Base-by-base conservation (phyloP, 2,888 invertebrate genomes). In the Tetragonula carbonaria region DNA sequence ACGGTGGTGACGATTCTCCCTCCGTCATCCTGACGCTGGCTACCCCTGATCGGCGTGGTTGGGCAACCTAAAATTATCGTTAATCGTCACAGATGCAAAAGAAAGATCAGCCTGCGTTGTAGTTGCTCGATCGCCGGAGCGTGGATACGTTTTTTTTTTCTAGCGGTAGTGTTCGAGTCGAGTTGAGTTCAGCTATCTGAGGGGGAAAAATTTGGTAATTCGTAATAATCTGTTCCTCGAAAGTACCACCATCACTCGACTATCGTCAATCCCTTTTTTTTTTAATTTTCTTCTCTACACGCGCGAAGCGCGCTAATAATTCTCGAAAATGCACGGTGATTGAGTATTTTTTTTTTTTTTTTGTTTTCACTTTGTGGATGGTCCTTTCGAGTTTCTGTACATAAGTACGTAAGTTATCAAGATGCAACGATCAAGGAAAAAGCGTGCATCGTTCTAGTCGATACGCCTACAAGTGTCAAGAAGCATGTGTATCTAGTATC, bases 31-130 rank as follows among this genome's bases (percentile, higher is more conserved):
- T 91, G 81, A 89, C 91, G 91, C 63, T 93, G 92, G 81, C 88
- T 92, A 62, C 93, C 93, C 82, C 92, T 92, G 76, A 96, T 94
- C 73, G 96, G 96, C 76, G 96, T 96, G 77, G 97, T 96, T 85
- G 96, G 96, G 94, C 96, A 96, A 91, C 96, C 96, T 96, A 95
- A 92, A 95, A 95, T 92, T 87, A 92, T 88, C 84, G 84, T 87
- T 62, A 87, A 82, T 90, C 82, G 83, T 88, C 82, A 90, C 88
- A 75, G 82, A 45, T 86, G 84, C 89, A 77, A 83, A 71, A 82
- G 63, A 67, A 50, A 59, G n/a, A 23, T 74, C 62, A 45, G 68
- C 67, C 50, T 53, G 71, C 50, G 71, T 72, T 62, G 80, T 67
- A 76, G 67, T 82, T 73, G 68, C 67, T 57, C 79, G 76, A 57